These are phyloP conservation scores for Clarias laeviceps DNA, from an alignment of 2,797 vertebrate genomes.

Conservation along the genomic window DNA sequence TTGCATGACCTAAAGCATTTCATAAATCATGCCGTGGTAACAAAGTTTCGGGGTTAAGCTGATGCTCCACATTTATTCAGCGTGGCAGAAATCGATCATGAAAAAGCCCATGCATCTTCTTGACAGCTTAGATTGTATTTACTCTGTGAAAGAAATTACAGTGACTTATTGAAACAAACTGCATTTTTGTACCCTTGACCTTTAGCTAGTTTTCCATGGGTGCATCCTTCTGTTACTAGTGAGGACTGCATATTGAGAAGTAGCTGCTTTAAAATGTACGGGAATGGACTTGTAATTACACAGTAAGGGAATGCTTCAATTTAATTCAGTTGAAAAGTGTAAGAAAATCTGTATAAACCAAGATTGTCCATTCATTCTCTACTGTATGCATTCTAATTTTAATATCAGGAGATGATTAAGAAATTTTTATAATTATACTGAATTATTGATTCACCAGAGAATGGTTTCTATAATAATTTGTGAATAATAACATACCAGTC, in stretches of 20 bases:
- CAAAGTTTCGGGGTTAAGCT: slow-evolving; percentile 68
- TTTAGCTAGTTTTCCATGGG: slow-evolving; percentile 62
- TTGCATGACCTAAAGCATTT: slow-evolving; percentile 58
- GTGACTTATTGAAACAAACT: slow-evolving; percentile 65
- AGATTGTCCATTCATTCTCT: neutral
- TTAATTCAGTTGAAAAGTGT: neutral
- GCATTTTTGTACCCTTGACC: slow-evolving; percentile 68
- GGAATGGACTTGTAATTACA: slow-evolving; percentile 23
- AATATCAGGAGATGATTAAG: slow-evolving; percentile 14
- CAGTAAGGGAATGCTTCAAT: slow-evolving; percentile 6
- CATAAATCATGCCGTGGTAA: slow-evolving; percentile 71
- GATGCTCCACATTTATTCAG: slow-evolving; percentile 70
- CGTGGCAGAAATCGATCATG: slow-evolving; percentile 72
- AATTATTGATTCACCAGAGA: neutral
- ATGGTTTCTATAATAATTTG: neutral
- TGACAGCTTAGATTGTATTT: slow-evolving; percentile 78
- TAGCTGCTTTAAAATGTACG: slow-evolving; percentile 39
- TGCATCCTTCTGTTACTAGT: slow-evolving; percentile 62
- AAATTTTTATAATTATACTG: neutral
- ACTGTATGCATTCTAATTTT: slow-evolving; percentile 19
- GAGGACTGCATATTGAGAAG: slow-evolving; percentile 59
- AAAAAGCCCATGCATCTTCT: slow-evolving; percentile 76
- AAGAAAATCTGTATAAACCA: too few species aligned
- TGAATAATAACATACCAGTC: neutral
- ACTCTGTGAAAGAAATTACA: slow-evolving; percentile 71